Evolutionary conservation across 2,888 invertebrate species (phyloP).

Genomic region (Cantharis nigra): DNA sequence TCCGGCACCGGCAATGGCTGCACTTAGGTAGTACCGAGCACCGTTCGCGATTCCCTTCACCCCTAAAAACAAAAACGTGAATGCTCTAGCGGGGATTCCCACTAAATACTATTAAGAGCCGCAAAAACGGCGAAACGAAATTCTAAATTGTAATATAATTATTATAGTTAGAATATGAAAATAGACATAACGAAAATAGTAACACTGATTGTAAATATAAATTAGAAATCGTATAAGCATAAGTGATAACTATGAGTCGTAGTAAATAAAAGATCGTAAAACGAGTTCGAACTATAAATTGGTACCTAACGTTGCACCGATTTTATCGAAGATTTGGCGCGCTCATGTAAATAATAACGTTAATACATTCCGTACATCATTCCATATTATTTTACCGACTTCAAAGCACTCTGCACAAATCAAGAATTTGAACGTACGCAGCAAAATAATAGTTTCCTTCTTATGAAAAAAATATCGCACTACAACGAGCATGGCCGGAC

Average conservation of each 20-base stretch:
- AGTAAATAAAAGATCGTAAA: conserved; percentile 33
- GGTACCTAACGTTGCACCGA: conserved; percentile 23
- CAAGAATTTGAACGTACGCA: conserved; percentile 51
- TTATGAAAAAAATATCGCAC: conserved; percentile 44
- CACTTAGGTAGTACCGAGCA: conserved; percentile 32
- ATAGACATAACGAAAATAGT: conserved; percentile 49
- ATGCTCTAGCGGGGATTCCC: conserved; percentile 44
- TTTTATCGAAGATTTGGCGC: conserved; percentile 27
- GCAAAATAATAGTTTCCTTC: conserved; percentile 49
- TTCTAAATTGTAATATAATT: conserved; percentile 57
- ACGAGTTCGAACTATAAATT: conserved; percentile 34
- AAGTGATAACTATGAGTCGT: conserved; percentile 36
- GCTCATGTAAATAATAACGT: conserved; percentile 44
- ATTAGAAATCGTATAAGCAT: conserved; percentile 46
- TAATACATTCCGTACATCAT: conserved; percentile 45
- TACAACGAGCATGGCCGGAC: conserved; percentile 39
- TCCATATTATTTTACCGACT: conserved; percentile 48
- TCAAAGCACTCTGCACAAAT: conserved; percentile 52
- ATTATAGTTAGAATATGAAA: conserved; percentile 47
- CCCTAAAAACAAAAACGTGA: conserved; percentile 11
- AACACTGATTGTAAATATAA: conserved; percentile 50
- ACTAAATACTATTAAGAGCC: conserved; percentile 35
- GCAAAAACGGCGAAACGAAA: conserved; percentile 54
- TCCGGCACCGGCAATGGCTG: conserved; percentile 36
- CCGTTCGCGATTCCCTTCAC: conserved; percentile 28